Conservation (phyloP, 2,797 vertebrate species). For the Otolemur crassicaudatus region DNA sequence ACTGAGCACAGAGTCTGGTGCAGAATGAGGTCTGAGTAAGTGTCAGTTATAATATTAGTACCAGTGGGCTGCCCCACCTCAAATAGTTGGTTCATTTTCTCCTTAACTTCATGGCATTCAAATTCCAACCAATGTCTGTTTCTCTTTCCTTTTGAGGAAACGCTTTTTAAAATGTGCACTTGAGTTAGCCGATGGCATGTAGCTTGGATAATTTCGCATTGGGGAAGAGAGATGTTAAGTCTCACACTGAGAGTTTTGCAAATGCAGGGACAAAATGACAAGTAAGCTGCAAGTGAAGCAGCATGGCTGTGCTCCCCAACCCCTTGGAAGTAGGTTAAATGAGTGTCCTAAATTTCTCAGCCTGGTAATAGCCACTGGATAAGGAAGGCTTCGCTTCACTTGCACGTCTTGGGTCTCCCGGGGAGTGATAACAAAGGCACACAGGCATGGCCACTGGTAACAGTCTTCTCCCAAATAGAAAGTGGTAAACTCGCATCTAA, state of each 20-base stretch:
- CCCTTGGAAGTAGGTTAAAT: constrained; percentile 59
- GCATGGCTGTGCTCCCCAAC: background rate
- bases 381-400: background rate
- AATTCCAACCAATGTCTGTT: background rate
- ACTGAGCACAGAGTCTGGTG: background rate
- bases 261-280: constrained; percentile 50
- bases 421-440: background rate
- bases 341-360: constrained; percentile 69
- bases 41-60: background rate
- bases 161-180: background rate
- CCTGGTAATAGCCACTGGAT: background rate
- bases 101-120: background rate
- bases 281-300: constrained; percentile 38
- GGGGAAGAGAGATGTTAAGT: background rate
- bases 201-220: constrained; percentile 8
- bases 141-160: background rate
- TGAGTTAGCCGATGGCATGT: background rate
- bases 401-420: background rate
- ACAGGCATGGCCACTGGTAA: background rate
- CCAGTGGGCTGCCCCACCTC: background rate
- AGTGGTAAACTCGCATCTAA: background rate
- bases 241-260: constrained; percentile 27
- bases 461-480: constrained; percentile 38
- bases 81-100: background rate
- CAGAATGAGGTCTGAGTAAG: background rate